Evolutionary conservation across 2,797 vertebrate species (phyloP), one percentile per base, ranked within the genome.

Genomic region (Selene dorsalis): DNA sequence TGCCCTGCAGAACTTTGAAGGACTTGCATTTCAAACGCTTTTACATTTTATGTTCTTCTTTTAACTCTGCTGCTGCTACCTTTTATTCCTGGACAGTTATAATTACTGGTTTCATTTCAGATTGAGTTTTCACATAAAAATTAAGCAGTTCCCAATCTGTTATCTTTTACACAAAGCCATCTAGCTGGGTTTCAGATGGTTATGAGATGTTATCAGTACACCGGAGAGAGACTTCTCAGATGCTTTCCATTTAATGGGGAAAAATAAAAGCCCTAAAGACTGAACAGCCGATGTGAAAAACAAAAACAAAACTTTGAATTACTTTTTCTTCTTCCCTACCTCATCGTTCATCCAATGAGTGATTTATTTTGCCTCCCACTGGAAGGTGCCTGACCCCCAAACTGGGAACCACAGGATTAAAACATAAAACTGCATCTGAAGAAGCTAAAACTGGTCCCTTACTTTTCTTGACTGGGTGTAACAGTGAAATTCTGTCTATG

Each of bases 331-430:
- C 28, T 38, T 61, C 59, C 16, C 3, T 22, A 13, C 12, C 26
- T 69, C 64, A 73, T 57, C 22, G 69, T 7, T 9, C 24, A 43
- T 14, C 13, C 6, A 9, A 39, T 35, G 7, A 35, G 32, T 35
- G 10, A 59, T 69, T 16, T 64, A 43, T 22, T 80, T 35, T 57
- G 50, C 41, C 38, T 66, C 68, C 48, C 48, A 57, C 24, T 13
- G 58, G 4, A 69, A 1, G 20, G 32, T 38, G 14, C 20, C 48
- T 41, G 18, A 0, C 47, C 5, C 50, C 0, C 47, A 18, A 4
- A 0, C 35, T 67, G 35, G 6, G 38, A 73, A 13, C 18, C 4
- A 22, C 3, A 0, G 16, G 26, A 45, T 14, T 38, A 61, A 68
- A 35, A 30, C 9, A 26, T n/a, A 41, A 20, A 24, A 74, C 28